Base-by-base conservation (phyloP, 1,140 invertebrate genomes). In the Camponotus vicinus region DNA sequence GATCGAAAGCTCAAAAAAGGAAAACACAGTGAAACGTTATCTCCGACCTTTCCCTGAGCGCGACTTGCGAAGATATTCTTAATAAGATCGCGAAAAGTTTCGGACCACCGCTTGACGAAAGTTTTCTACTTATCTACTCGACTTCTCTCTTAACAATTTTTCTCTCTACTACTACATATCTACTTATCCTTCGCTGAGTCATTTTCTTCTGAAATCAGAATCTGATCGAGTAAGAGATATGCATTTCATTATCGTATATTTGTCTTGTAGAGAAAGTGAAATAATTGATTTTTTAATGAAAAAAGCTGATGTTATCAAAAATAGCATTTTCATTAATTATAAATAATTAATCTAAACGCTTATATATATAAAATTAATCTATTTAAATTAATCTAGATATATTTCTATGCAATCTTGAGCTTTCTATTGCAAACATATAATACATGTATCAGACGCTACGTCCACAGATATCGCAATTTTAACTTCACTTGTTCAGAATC, bases 121-220 rank as follows among this genome's bases (percentile, higher is more conserved):
- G 18, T 82, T 42, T 73, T 15, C 45, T 27, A 71, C 55, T 80
- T 61, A 73, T 59, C 55, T 82, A 82, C 18, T 82, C 40, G 37
- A 82, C 18, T 80, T 18, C 13, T 52, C 3, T 32, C 13, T 70
- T 9, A 9, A 70, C 71, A 57, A 27, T 71, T 71, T 37, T n/a
- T 40, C n/a, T 32, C 18, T 42, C 37, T 13, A 45, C 7, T 71
- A 55, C 27, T 27, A 27, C 27, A 27, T 67, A 69, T 79, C 61
- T 15, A n/a, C n/a, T 40, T 57, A 27, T 66, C 42, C 37, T 79
- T 55, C 32, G 6, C 1, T 15, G 15, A 55, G 34, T 57, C 27
- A 0, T 27, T 27, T 27, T 27, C 27, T 57, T 40, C 49, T 79
- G 27, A 4, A 67, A 42, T 40, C 21, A 6, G 13, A 40, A 11